Percentiles rank a stretch among this genome's conserved stretches.
These are phyloP conservation scores for Panthera tigris DNA, from an alignment of 2,113 vertebrate species.

Conservation along the genomic window DNA sequence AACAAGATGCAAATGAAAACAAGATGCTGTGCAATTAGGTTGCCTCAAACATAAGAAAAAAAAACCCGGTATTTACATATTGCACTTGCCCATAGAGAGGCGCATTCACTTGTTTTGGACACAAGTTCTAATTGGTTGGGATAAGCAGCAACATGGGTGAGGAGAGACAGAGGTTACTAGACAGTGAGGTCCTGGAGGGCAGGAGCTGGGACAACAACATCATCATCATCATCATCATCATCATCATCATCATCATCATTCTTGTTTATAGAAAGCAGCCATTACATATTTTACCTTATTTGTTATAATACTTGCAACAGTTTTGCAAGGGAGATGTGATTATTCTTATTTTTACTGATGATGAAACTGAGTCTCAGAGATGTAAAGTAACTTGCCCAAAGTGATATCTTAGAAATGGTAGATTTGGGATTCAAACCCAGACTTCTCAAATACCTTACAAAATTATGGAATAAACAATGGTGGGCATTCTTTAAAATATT, in stretches of 20 bases:
- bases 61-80: neutral
- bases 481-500: neutral
- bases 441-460: neutral
- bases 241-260: neutral
- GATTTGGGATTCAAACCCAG: neutral
- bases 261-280: neutral
- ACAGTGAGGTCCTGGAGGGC: neutral
- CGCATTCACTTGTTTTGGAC: neutral
- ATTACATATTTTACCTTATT: neutral
- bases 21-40: neutral
- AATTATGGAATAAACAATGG: neutral
- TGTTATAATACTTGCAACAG: neutral
- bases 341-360: neutral
- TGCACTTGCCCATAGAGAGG: neutral
- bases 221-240: no score
- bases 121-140: neutral
- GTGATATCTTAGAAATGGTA: neutral
- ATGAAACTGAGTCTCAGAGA: neutral
- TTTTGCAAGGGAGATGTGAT: neutral
- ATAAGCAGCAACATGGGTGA: neutral
- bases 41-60: neutral
- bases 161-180: neutral
- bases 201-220: no score
- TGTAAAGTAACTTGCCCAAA: neutral
- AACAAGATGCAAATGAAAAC: slow-evolving; percentile 6